These are phyloP conservation scores for Pelobates fuscus DNA, from an alignment of 2,113 vertebrate species.

Conservation along the genomic window DNA sequence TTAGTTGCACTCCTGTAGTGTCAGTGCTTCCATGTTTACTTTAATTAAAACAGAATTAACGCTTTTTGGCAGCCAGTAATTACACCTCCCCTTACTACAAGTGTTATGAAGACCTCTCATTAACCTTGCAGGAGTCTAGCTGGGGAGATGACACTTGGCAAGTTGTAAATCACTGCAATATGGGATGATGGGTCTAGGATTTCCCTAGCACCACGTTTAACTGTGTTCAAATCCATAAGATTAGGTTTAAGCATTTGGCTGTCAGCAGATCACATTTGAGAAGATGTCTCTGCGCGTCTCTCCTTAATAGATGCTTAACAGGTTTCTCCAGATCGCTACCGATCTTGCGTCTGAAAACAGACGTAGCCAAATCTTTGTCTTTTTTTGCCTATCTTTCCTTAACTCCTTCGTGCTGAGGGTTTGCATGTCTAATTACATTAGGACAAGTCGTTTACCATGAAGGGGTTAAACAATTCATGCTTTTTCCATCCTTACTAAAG, in stretches of 20 bases:
- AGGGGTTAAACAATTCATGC: too few species aligned
- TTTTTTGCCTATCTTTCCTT: too few species aligned
- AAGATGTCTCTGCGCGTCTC: conserved; percentile 6
- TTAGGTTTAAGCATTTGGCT: conserved; percentile 31
- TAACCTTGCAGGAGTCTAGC: conserved; percentile 43
- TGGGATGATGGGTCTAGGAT: conserved; percentile 13
- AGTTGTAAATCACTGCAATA: conserved; percentile 33
- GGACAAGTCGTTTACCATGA: too few species aligned
- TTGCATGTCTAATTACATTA: too few species aligned
- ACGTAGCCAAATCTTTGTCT: too few species aligned
- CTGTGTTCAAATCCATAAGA: conserved; percentile 27
- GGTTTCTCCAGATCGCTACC: background rate
- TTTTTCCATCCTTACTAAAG: too few species aligned
- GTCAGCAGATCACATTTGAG: conserved; percentile 20
- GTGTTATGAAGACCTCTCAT: conserved; percentile 49
- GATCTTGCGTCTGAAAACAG: too few species aligned
- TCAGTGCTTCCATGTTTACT: conserved; percentile 47
- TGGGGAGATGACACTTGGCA: conserved; percentile 38
- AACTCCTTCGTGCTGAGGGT: too few species aligned
- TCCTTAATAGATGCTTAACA: conserved; percentile 6
- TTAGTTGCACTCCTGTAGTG: conserved; percentile 23
- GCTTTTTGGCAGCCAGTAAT: conserved; percentile 29
- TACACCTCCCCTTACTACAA: conserved; percentile 31
- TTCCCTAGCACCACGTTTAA: conserved; percentile 20
- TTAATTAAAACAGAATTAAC: conserved; percentile 49